phyloP scores from a whole-genome alignment of 2,113 vertebrate species.

The Cettia cetti region DNA sequence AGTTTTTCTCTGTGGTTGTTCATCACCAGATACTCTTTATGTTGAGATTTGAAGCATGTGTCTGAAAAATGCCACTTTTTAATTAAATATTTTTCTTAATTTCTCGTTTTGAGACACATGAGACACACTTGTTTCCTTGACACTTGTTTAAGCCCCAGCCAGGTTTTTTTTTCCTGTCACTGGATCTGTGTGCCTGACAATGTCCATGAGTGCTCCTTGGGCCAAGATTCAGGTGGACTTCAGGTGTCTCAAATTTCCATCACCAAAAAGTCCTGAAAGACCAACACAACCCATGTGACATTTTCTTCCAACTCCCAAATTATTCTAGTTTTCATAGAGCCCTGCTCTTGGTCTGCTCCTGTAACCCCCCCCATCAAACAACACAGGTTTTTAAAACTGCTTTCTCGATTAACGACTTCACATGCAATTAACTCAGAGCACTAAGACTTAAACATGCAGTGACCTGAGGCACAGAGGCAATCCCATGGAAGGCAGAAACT shows the following conservation, averaged over 20 bases:
- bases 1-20: not conserved
- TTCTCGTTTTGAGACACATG: not conserved
- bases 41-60: not conserved
- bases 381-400: not conserved
- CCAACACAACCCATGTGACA: not conserved
- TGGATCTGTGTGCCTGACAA: not conserved
- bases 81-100: not conserved
- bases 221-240: not conserved
- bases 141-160: not conserved
- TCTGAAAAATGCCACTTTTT: not conserved
- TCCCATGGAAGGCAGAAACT: not conserved
- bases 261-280: not conserved
- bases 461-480: not conserved
- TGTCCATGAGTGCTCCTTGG: not conserved
- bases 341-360: not conserved
- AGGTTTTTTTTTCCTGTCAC: not conserved
- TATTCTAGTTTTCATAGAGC: not conserved
- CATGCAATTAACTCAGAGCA: not conserved
- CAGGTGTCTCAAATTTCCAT: not conserved
- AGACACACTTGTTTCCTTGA: not conserved
- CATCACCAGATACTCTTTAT: not conserved
- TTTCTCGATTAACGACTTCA: not conserved
- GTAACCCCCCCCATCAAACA: not conserved
- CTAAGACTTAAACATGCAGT: not conserved
- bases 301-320: not conserved